Evolutionary conservation across 2,888 invertebrate species (phyloP).

Genomic region (Hydropsyche betteni): DNA sequence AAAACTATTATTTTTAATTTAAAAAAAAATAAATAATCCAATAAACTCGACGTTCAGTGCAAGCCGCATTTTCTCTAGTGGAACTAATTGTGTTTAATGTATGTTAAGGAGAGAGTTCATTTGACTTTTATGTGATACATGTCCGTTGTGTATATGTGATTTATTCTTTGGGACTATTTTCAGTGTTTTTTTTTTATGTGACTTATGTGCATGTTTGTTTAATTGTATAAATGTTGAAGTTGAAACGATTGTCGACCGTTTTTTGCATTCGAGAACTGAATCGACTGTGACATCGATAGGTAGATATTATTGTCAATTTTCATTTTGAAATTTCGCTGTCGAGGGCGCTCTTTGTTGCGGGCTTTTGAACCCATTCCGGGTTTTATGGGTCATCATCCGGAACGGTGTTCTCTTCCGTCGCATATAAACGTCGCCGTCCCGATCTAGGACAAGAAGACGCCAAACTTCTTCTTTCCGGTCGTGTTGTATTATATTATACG

Average conservation of each 20-base stretch:
- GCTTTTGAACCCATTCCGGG: constrained; percentile 22
- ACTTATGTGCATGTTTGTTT: constrained; percentile 15
- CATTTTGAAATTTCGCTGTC: background rate
- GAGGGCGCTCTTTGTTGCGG: constrained; percentile 2
- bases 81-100: too few species aligned
- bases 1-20: too few species aligned
- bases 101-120: too few species aligned
- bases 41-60: too few species aligned
- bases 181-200: background rate
- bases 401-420: background rate
- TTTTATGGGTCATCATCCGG: constrained; percentile 25
- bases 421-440: background rate
- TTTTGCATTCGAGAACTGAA: background rate
- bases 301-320: background rate
- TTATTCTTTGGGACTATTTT: constrained; percentile 17
- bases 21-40: too few species aligned
- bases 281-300: background rate
- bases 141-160: constrained; percentile 51
- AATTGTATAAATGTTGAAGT: background rate
- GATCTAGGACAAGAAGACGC: constrained; percentile 15
- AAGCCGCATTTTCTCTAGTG: too few species aligned
- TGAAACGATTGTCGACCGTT: constrained; percentile 8
- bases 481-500: too few species aligned
- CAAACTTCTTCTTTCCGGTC: too few species aligned
- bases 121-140: constrained; percentile 29